These are phyloP conservation scores for Sparidentex hasta DNA, from an alignment of 2,797 vertebrate genomes.

Conservation along the genomic window DNA sequence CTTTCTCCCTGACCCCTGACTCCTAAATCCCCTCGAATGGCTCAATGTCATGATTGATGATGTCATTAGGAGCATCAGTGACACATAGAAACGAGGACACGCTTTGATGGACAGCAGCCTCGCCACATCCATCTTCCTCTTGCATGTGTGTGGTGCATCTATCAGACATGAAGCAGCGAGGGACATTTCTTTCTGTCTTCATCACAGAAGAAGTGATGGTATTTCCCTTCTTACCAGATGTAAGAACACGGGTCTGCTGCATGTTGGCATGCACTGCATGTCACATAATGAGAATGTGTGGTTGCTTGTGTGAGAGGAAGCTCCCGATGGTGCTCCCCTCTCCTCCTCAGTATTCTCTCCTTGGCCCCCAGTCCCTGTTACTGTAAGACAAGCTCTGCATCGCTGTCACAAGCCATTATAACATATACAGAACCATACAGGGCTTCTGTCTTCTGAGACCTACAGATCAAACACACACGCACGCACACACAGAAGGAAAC, in stretches of 20 bases:
- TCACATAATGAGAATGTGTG: conserved; percentile 3
- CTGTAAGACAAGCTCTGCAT: conserved; percentile 57
- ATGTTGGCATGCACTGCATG: not conserved
- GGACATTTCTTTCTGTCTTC: conserved; percentile 30
- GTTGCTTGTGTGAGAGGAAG: conserved; percentile 8
- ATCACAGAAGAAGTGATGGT: conserved; percentile 8
- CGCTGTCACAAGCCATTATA: conserved; percentile 66
- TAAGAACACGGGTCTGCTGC: conserved; percentile 3
- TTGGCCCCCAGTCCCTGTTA: conserved; percentile 31
- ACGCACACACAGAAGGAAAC: conserved; percentile 12
- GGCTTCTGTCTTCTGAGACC: conserved; percentile 45
- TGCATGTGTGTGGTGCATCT: not conserved
- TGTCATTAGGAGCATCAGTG: conserved; percentile 57
- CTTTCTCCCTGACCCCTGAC: conserved; percentile 66
- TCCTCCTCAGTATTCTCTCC: conserved; percentile 60
- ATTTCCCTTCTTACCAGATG: conserved; percentile 6
- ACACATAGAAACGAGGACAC: conserved; percentile 52
- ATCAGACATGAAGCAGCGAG: conserved; percentile 32
- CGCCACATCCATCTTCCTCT: conserved; percentile 34
- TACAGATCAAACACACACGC: conserved; percentile 46
- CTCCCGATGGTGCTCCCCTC: conserved; percentile 17
- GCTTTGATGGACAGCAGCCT: conserved; percentile 49
- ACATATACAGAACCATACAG: conserved; percentile 48
- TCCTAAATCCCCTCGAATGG: conserved; percentile 51
- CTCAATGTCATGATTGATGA: conserved; percentile 55